Evolutionary conservation across 2,113 vertebrate species (phyloP).

Genomic region (Calypte anna): DNA sequence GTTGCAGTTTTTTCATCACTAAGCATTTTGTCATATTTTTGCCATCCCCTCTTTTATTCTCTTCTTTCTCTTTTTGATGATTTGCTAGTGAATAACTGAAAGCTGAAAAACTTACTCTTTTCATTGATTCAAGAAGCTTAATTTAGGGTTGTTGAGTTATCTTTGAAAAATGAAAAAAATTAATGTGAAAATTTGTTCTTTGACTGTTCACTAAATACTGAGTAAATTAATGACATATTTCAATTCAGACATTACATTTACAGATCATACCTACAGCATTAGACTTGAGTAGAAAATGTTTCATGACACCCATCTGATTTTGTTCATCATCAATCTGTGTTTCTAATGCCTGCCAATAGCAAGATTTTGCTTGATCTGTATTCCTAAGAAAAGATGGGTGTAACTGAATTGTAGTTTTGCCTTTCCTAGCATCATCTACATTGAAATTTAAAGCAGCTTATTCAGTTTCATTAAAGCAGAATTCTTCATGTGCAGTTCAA

Average conservation of each 20-base stretch:
- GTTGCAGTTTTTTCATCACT: neutral
- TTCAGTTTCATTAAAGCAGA: neutral
- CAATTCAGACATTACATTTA: neutral
- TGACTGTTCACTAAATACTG: neutral
- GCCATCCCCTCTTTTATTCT: accelerated
- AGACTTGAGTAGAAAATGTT: neutral
- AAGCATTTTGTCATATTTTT: neutral
- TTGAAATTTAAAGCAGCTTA: neutral
- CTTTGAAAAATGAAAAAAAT: neutral
- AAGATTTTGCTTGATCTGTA: neutral
- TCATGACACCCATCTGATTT: neutral
- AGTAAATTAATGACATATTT: neutral
- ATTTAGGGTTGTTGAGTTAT: neutral
- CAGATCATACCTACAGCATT: neutral
- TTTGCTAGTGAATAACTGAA: neutral
- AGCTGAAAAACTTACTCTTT: neutral
- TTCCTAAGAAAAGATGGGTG: neutral
- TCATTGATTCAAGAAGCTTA: neutral
- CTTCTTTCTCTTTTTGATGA: neutral
- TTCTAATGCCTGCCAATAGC: neutral
- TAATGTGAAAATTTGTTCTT: neutral
- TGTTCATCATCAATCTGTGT: neutral
- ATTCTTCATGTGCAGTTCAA: neutral
- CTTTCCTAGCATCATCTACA: neutral
- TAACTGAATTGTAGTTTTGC: neutral